Conservation (phyloP, 2,113 vertebrate genomes). For the Panurus biarmicus region DNA sequence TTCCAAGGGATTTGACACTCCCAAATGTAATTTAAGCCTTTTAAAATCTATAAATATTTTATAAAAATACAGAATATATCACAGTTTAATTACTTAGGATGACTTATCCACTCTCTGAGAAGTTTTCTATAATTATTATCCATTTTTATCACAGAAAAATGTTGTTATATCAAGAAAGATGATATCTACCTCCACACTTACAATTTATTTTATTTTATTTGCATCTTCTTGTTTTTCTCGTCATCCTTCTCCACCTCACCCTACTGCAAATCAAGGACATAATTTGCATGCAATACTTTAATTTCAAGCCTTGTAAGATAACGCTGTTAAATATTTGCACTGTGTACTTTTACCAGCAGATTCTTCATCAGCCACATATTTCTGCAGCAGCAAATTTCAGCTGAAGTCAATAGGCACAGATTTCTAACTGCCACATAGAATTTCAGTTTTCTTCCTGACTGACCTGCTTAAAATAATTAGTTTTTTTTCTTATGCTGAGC, state of each 20-base stretch:
- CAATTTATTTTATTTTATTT: not conserved
- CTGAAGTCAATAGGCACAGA: not conserved
- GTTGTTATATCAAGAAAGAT: not conserved
- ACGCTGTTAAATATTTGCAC: not conserved
- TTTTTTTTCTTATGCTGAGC: constrained; percentile 25
- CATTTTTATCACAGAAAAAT: not conserved
- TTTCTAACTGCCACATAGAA: not conserved
- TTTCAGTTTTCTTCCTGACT: constrained; percentile 7
- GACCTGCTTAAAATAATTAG: constrained; percentile 55
- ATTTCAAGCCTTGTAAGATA: not conserved
- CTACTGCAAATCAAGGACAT: not conserved
- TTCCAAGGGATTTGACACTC: constrained; percentile 24
- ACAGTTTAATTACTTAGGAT: not conserved
- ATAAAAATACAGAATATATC: not conserved
- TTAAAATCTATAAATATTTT: constrained; percentile 37
- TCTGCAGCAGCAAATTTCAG: not conserved
- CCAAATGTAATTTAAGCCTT: constrained; percentile 14
- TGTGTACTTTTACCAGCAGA: not conserved
- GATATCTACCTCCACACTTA: not conserved
- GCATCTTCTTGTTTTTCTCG: not conserved
- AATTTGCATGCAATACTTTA: not conserved
- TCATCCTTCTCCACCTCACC: not conserved
- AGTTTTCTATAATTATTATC: not conserved
- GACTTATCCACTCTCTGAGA: not conserved
- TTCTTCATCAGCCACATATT: not conserved